Conservation (phyloP, 2,888 invertebrate genomes). For the Drosophila kambysellisi region DNA sequence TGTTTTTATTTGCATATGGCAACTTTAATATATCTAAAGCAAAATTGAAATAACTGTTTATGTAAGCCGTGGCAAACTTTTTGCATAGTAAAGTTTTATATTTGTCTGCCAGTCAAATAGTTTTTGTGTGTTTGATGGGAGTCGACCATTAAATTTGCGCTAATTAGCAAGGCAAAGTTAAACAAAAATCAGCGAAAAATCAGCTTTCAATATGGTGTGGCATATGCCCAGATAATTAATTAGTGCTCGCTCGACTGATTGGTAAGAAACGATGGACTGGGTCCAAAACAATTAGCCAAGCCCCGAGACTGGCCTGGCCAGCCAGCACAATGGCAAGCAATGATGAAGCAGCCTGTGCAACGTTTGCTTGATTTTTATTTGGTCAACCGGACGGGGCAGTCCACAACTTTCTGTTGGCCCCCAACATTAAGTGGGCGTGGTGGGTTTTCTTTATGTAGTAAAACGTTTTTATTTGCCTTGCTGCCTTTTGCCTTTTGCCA, state of each 20-base stretch:
- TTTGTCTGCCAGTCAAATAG: conserved; percentile 16
- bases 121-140: neutral
- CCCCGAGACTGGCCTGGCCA: conserved; percentile 30
- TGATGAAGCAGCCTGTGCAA: conserved; percentile 44
- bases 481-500: conserved; percentile 49
- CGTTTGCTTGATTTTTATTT: conserved; percentile 51
- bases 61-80: neutral
- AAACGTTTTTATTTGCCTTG: conserved; percentile 61
- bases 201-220: conserved; percentile 61
- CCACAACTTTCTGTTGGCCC: conserved; percentile 22
- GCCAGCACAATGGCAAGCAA: conserved; percentile 39
- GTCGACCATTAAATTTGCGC: conserved; percentile 48
- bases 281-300: conserved; percentile 65
- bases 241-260: conserved; percentile 65
- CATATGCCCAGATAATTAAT: conserved; percentile 70
- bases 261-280: conserved; percentile 48
- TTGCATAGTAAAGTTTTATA: conserved; percentile 1
- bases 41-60: neutral
- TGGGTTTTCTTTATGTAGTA: conserved; percentile 30
- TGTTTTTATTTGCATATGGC: neutral
- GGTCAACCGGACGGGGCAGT: conserved; percentile 26
- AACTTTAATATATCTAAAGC: neutral
- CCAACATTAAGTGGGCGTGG: conserved; percentile 47
- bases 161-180: conserved; percentile 64
- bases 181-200: conserved; percentile 70